These are phyloP conservation scores for Ficedula albicollis DNA, from an alignment of 2,797 vertebrate genomes.

Conservation along the genomic window DNA sequence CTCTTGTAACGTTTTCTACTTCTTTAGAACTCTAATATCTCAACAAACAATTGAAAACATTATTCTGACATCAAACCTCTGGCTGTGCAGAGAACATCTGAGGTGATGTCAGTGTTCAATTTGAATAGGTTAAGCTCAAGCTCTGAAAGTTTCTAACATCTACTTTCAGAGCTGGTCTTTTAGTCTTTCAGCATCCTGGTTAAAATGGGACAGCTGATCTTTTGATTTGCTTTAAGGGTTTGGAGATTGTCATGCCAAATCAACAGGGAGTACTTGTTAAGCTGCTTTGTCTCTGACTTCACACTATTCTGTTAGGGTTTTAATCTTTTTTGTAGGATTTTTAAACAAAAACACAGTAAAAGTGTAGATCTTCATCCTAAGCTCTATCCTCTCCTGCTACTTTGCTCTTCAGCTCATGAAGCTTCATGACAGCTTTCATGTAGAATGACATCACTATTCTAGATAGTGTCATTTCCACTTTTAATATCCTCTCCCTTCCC, in stretches of 20 bases:
- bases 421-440: background rate
- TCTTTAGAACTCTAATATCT: background rate
- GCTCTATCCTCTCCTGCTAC: background rate
- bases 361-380: background rate
- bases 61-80: background rate
- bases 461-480: background rate
- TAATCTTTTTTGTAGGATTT: slow-evolving; percentile 3
- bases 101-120: background rate
- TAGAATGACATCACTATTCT: background rate
- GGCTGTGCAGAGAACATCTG: background rate
- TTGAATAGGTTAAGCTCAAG: background rate
- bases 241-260: background rate
- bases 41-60: background rate
- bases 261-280: slow-evolving; percentile 1
- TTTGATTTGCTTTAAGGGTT: background rate
- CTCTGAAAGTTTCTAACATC: background rate
- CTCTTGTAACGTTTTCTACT: background rate
- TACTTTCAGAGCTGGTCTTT: background rate
- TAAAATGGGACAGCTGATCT: background rate
- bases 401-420: background rate
- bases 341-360: background rate
- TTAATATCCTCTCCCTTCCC: background rate
- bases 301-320: background rate
- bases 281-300: background rate
- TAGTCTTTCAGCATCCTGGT: background rate